Base-by-base conservation (phyloP, 1,140 invertebrate genomes). In the Drosophila bipectinata region DNA sequence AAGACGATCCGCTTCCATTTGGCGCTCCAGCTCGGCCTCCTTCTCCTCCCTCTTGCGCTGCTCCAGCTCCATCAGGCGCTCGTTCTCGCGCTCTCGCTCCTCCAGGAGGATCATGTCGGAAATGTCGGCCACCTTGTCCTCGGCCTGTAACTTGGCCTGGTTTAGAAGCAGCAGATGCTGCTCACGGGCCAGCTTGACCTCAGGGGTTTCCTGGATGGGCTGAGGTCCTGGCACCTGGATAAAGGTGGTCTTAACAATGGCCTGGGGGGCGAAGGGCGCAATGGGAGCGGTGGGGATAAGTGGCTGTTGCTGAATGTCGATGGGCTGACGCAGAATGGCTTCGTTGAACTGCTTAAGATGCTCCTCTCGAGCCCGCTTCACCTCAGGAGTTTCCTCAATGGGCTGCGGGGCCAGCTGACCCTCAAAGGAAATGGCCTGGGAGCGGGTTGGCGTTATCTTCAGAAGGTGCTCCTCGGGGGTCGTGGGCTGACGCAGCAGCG, bases 301-400 rank as follows among this genome's bases (percentile, higher is more conserved):
- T 8, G 58, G 51, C 53, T 78, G 55, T 26, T 63, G 66, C 28
- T 64, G 63, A 3, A 37, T 32, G 14, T 74, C 69, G n/a, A 47
- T 44, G 9, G 76, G 15, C 28, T 79, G 55, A 1, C 69, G 58
- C 10, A 64, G 52, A 1, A 77, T 28, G 7, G 74, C 83, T 21
- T 85, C 77, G 30, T 88, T 79, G 41, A 69, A 91, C n/a, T 76
- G 58, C 53, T 78, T 74, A 1, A 90, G 60, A 47, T 91, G 89
- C 28, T 91, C 72, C 48, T 91, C 89, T 0, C 90, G 74, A 1
- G 82, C 85, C 2, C 53, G 69, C 34, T 81, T 78, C 15, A 88
- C 81, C n/a, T 91, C 89, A 0, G 85, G 63, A 1, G 90, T 79
- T 14, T 91, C 89, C 34, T 37, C 12, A 37, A 37, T 12, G 34